Evolutionary conservation across 2,888 invertebrate genomes (phyloP), one percentile per base, ranked within the genome.

Genomic region (Leptopilina myrica): DNA sequence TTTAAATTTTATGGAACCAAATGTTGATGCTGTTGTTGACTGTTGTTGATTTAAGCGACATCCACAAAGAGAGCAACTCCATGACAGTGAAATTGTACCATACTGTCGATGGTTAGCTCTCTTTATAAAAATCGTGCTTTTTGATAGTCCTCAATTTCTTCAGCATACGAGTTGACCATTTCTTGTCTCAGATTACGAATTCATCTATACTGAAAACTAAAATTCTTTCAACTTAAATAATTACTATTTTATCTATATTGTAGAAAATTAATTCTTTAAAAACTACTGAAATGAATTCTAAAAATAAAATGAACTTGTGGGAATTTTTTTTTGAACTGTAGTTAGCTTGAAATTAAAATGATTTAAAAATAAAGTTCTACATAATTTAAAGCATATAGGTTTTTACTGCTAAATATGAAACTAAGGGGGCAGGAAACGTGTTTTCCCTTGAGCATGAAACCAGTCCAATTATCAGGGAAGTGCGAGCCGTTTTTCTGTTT

Each of bases 41-140:
- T 43, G 20, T 56, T 76, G 94, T 87, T 90, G 95, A 92, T 92
- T 92, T 93, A 93, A 93, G 94, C 95, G 95, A 94, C 95, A 95
- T 95, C 96, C 96, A 97, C 98, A 98, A 98, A 98, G 98, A 98
- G 98, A 98, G 98, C 98, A 98, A 98, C 97, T 98, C 98, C 98
- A 98, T 98, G 98, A 98, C 98, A 98, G 98, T 98, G 95, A 95
- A 94, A 93, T 84, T 93, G 93, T 94, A 93, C 96, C 96, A 95
- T 97, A 98, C 98, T 98, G 98, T 98, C 98, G 97, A 98, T 97
- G 98, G 98, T 98, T 98, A 97, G 98, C 98, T 98, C 98, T 98
- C 98, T 98, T 98, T 95, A 97, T 96, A 89, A 91, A 90, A 91
- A 90, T 86, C 86, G 80, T 89, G 90, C 91, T 87, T 87, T 84